Evolutionary conservation across 2,888 invertebrate species (phyloP).

Genomic region (Melinaea menophilus): DNA sequence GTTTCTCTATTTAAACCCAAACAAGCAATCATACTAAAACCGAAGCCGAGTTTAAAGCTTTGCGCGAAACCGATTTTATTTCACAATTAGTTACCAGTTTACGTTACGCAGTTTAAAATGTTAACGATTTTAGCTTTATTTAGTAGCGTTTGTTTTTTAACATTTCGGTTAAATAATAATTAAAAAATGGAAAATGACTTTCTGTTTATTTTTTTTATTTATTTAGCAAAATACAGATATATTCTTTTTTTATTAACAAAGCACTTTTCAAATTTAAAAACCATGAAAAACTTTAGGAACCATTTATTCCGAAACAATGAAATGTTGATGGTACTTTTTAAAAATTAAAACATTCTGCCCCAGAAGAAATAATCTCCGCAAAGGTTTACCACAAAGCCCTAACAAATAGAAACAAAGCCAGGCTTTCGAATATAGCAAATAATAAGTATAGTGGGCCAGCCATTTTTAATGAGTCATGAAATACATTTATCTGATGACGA

Average conservation of each 20-base stretch:
- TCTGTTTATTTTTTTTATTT: too few relatives aligned
- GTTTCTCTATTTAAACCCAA: not conserved
- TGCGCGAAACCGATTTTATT: slow-evolving; percentile 13
- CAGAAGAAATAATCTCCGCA: slow-evolving; percentile 34
- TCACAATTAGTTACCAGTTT: slow-evolving; percentile 15
- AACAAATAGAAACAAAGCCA: slow-evolving; percentile 40
- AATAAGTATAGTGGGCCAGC: slow-evolving; percentile 36
- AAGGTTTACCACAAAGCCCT: slow-evolving; percentile 37
- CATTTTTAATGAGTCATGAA: slow-evolving; percentile 57
- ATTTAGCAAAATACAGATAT: too few relatives aligned
- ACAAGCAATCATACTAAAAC: slow-evolving; percentile 5
- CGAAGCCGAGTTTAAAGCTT: slow-evolving; percentile 12
- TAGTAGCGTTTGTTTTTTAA: too few relatives aligned
- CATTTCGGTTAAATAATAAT: too few relatives aligned
- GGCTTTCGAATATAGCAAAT: slow-evolving; percentile 38
- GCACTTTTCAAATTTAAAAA: slow-evolving; percentile 13
- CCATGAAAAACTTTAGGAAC: slow-evolving; percentile 7
- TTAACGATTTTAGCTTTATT: not conserved
- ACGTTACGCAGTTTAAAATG: slow-evolving; percentile 8
- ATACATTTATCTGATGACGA: slow-evolving; percentile 47
- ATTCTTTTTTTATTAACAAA: not conserved
- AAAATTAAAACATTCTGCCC: slow-evolving; percentile 36
- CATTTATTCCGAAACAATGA: slow-evolving; percentile 19
- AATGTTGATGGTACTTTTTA: slow-evolving; percentile 20
- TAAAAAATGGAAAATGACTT: too few relatives aligned